A percentile compares a stretch with the other conserved stretches of the same genome.
phyloP scores from a whole-genome alignment of 2,888 invertebrate species.

The Resseliella maxima region DNA sequence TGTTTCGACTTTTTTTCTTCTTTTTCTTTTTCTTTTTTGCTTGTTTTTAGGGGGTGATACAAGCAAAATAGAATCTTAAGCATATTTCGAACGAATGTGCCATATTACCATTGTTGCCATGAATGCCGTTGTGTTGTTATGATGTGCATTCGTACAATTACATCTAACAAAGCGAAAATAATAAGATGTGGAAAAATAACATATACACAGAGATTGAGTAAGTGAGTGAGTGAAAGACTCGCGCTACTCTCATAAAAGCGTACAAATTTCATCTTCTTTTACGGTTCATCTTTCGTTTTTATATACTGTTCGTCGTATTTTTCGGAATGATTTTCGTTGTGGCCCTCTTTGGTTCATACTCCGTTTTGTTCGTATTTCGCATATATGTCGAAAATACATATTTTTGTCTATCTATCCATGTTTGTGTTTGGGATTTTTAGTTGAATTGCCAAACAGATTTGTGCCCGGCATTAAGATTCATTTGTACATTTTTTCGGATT shows the following conservation, averaged over 20 bases:
- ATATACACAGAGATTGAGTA: neutral
- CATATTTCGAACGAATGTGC: neutral
- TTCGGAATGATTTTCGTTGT: neutral
- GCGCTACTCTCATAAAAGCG: neutral
- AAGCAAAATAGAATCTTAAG: neutral
- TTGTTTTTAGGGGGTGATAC: too few relatives aligned
- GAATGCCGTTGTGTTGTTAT: neutral
- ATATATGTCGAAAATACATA: too few relatives aligned
- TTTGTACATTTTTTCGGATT: constrained; percentile 22
- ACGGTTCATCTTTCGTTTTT: neutral
- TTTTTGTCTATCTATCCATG: too few relatives aligned
- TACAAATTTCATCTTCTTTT: constrained; percentile 46
- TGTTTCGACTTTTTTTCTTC: too few relatives aligned
- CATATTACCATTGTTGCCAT: neutral
- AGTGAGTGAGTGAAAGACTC: neutral
- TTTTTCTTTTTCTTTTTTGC: neutral
- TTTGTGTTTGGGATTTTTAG: too few relatives aligned
- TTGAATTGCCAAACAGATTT: constrained; percentile 13
- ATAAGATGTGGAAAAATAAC: constrained; percentile 34
- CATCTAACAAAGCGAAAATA: constrained; percentile 24
- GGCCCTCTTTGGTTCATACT: neutral
- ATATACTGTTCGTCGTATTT: constrained; percentile 20
- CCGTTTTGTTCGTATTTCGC: neutral
- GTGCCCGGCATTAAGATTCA: neutral
- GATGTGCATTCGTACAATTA: constrained; percentile 41